Base-by-base conservation (phyloP, 2,113 vertebrate genomes). In the Ophthalmolycus amberensis region DNA sequence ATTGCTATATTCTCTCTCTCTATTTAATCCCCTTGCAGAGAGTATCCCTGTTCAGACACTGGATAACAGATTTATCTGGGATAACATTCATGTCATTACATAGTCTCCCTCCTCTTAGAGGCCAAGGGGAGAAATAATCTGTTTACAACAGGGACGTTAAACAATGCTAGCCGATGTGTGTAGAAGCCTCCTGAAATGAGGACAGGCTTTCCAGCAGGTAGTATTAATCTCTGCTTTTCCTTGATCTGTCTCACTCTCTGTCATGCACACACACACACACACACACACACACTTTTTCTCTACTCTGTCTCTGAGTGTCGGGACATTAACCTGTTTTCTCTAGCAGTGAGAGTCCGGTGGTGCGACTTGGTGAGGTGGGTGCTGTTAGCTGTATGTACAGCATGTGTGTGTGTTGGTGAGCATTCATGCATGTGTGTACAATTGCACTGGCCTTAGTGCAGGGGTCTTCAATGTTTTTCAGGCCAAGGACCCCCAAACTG, bases 11-110 rank as follows among this genome's bases (percentile, higher is more conserved):
- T 86, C 79, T 40, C 67, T 75, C 25, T 25, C 46, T 88, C 50
- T 74, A 72, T 87, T 80, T 93, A 94, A 94, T 94, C 90, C 86
- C 66, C 62, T 84, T 64, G 77, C 63, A 84, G 77, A 84, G 77
- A 88, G 82, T 84, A 92, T 89, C 92, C 73, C 80, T 72, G 80
- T 56, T 80, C 85, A 87, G 85, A 90, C 70, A 67, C 69, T 15
- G 86, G 88, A 89, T 91, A 91, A 93, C 91, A 93, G 92, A 92
- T 93, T 93, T 93, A 92, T 94, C 91, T 79, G 81, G 90, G 93
- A 93, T 93, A 87, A 92, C 62, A 52, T 89, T 80, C 63, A 56
- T 88, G 91, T 85, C 9, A 82, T 86, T 88, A 82, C 92, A 91
- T 11, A 12, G 79, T 72, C 78, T 73, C 70, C 77, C 63, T 79